Evolutionary conservation across 1,140 invertebrate species (phyloP).

Genomic region (Anastatus disparis): DNA sequence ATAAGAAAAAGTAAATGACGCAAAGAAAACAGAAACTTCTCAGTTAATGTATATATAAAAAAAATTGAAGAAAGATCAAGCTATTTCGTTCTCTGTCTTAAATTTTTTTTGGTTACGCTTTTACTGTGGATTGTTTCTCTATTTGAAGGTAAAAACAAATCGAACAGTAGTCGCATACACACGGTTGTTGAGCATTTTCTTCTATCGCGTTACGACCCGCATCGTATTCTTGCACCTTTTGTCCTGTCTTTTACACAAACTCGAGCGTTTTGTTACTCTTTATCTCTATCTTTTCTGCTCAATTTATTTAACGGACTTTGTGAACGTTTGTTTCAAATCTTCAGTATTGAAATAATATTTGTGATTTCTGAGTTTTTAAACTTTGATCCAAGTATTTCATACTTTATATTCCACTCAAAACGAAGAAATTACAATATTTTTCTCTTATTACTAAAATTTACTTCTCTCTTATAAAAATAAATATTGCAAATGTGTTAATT

Average conservation of each 20-base stretch:
- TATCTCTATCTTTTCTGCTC: background rate
- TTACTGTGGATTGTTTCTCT: background rate
- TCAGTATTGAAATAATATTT: too few relatives aligned
- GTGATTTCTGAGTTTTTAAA: too few relatives aligned
- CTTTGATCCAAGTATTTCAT: too few relatives aligned
- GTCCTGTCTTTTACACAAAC: background rate
- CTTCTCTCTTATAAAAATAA: too few relatives aligned
- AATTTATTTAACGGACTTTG: too few relatives aligned
- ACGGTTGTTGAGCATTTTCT: background rate
- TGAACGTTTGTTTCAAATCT: too few relatives aligned
- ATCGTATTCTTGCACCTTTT: background rate
- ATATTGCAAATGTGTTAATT: too few relatives aligned
- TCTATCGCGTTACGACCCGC: slow-evolving; percentile 8
- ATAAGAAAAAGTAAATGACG: background rate
- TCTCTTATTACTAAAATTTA: too few relatives aligned
- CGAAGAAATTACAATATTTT: too few relatives aligned
- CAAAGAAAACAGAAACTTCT: background rate
- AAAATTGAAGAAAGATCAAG: background rate
- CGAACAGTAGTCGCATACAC: background rate
- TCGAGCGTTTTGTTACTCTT: too few relatives aligned
- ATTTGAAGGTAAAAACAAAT: too few relatives aligned
- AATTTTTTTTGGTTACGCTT: background rate
- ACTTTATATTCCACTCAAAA: too few relatives aligned
- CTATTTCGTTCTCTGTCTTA: background rate
- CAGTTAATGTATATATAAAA: background rate